These are phyloP conservation scores for Dorcus hopei DNA, from an alignment of 2,888 invertebrate genomes.

Conservation along the genomic window DNA sequence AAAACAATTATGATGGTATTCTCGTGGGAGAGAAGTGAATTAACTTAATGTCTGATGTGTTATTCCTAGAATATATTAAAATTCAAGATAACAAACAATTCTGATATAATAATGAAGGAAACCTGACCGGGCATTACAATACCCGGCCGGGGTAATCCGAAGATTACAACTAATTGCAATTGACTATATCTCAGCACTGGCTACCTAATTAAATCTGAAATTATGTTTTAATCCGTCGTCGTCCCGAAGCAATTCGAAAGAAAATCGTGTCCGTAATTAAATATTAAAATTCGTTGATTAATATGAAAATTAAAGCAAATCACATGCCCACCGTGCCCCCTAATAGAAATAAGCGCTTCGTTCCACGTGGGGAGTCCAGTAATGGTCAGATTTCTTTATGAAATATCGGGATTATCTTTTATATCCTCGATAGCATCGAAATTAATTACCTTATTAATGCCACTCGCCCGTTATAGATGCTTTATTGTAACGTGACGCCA, in stretches of 20 bases:
- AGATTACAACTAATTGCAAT: too few species aligned
- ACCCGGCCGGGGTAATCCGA: too few species aligned
- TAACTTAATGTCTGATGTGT: too few species aligned
- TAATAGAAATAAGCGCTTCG: constrained; percentile 21
- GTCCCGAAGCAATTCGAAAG: background rate
- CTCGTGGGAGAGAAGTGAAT: too few species aligned
- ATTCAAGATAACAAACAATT: too few species aligned
- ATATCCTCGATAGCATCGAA: constrained; percentile 10
- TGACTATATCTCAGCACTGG: too few species aligned
- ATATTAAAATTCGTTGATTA: constrained; percentile 13
- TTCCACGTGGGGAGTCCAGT: constrained; percentile 38
- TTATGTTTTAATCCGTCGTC: too few species aligned
- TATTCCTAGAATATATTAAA: too few species aligned
- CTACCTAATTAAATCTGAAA: too few species aligned
- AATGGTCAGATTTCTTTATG: constrained; percentile 32
- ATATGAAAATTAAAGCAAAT: constrained; percentile 10
- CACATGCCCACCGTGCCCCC: constrained; percentile 7
- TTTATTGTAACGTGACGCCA: constrained; percentile 39
- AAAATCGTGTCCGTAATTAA: constrained; percentile 11
- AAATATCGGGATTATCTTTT: constrained; percentile 33
- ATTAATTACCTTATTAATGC: constrained; percentile 33
- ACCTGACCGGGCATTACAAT: too few species aligned
- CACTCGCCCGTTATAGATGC: constrained; percentile 31
- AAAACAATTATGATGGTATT: too few species aligned
- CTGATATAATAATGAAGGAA: too few species aligned